Evolutionary conservation across 2,888 invertebrate species (phyloP).

Genomic region (Troglohyphantes excavatus): DNA sequence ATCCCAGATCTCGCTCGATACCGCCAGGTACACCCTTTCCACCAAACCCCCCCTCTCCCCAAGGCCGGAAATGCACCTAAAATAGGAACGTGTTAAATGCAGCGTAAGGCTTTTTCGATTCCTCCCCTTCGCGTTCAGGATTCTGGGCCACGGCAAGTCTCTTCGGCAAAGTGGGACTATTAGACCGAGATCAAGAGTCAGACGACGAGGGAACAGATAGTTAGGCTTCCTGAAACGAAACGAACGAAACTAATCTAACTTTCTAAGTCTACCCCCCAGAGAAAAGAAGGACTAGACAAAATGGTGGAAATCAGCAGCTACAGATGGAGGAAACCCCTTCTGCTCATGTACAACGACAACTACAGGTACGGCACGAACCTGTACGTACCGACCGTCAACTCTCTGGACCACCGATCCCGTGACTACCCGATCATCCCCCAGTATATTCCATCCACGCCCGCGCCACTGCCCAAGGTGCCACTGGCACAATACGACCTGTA

Average conservation of each 20-base stretch:
- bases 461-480: slow-evolving; percentile 68
- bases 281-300: slow-evolving; percentile 2
- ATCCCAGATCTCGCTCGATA: slow-evolving; percentile 7
- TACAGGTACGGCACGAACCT: slow-evolving; percentile 80
- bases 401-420: slow-evolving; percentile 52
- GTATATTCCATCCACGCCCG: slow-evolving; percentile 55
- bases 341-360: slow-evolving; percentile 80
- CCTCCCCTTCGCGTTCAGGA: background rate
- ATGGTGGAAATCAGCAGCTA: slow-evolving; percentile 63
- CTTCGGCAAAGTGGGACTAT: slow-evolving; percentile 17
- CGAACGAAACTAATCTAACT: slow-evolving; percentile 26
- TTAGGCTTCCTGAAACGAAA: slow-evolving; percentile 28
- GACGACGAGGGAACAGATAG: slow-evolving; percentile 35
- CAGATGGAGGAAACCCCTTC: slow-evolving; percentile 80
- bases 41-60: slow-evolving; percentile 31
- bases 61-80: slow-evolving; percentile 66
- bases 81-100: slow-evolving; percentile 67
- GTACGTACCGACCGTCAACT: slow-evolving; percentile 74
- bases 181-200: slow-evolving; percentile 50
- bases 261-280: background rate
- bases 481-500: slow-evolving; percentile 74
- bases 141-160: slow-evolving; percentile 59
- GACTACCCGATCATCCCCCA: slow-evolving; percentile 58
- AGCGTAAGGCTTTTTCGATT: slow-evolving; percentile 56
- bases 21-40: slow-evolving; percentile 37